Evolutionary conservation across 1,140 invertebrate genomes (phyloP).

Genomic region (Ericerus pela): DNA sequence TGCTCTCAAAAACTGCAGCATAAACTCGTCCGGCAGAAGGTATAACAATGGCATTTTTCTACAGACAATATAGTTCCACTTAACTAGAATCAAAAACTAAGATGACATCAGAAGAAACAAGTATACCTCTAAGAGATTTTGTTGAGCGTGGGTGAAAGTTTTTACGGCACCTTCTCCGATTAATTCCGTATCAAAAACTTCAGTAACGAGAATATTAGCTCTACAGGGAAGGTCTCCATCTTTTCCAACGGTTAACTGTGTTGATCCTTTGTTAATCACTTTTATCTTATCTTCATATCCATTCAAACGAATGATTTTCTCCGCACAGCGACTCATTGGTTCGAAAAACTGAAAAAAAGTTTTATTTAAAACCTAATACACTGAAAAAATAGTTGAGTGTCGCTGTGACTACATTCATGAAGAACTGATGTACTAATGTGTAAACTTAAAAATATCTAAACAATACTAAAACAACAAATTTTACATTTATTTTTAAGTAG

Average conservation of each 20-base stretch:
- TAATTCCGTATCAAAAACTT: slow-evolving; percentile 96
- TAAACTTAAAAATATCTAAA: no score
- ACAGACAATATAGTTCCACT: slow-evolving; percentile 20
- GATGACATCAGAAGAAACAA: no score
- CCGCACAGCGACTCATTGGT: slow-evolving; percentile 49
- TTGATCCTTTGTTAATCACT: slow-evolving; percentile 78
- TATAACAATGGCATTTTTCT: slow-evolving; percentile 73
- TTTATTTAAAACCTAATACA: no score
- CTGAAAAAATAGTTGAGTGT: no score
- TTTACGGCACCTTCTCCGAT: slow-evolving; percentile 88
- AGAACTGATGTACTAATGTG: no score
- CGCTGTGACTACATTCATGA: no score
- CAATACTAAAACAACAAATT: no score
- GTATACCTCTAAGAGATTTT: slow-evolving; percentile 55
- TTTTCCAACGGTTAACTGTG: slow-evolving; percentile 65
- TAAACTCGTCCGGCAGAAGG: slow-evolving; percentile 72
- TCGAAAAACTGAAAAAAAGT: slow-evolving; percentile 11
- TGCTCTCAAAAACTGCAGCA: slow-evolving; percentile 70
- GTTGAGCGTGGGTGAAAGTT: slow-evolving; percentile 81
- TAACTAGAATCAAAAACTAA: no score
- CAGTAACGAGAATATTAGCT: slow-evolving; percentile 89
- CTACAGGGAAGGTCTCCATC: slow-evolving; percentile 48
- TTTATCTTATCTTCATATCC: slow-evolving; percentile 61
- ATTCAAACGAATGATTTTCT: slow-evolving; percentile 66
- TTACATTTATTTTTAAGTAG: no score